A percentile compares a stretch with the other conserved stretches of the same genome.
These are phyloP conservation scores for Acromyrmex charruanus DNA, from an alignment of 1,140 invertebrate species.

Conservation along the genomic window DNA sequence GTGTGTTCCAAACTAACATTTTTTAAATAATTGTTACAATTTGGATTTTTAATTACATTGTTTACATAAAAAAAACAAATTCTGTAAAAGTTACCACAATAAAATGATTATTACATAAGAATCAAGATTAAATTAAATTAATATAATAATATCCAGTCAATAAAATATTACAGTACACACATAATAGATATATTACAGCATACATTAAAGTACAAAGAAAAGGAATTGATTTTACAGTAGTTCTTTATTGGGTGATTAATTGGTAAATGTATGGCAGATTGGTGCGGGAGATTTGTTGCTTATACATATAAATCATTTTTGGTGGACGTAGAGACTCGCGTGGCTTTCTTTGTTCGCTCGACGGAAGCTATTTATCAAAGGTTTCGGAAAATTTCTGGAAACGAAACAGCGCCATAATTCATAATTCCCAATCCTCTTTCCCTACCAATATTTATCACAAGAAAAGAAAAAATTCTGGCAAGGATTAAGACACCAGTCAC, in stretches of 20 bases:
- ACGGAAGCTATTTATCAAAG: slow-evolving; percentile 50
- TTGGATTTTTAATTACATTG: not conserved
- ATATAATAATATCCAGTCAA: too few species aligned
- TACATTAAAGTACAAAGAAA: not conserved
- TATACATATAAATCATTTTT: slow-evolving; percentile 60
- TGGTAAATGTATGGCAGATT: slow-evolving; percentile 12
- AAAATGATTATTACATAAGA: not conserved
- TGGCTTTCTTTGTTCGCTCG: not conserved
- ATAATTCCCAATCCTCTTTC: not conserved
- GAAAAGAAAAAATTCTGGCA: not conserved
- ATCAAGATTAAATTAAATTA: not conserved
- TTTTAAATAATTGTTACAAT: not conserved
- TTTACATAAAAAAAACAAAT: not conserved
- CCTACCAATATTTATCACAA: slow-evolving; percentile 32
- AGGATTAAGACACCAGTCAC: slow-evolving; percentile 1
- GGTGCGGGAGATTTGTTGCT: not conserved
- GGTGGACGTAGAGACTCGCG: not conserved
- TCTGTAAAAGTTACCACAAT: not conserved
- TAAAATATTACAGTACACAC: too few species aligned
- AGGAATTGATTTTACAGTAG: not conserved
- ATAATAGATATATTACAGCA: too few species aligned
- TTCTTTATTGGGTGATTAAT: slow-evolving; percentile 18
- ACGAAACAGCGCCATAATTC: not conserved
- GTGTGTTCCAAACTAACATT: not conserved
- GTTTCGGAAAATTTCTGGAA: slow-evolving; percentile 34